Conservation (phyloP, 2,113 vertebrate genomes). For the Dissostichus mawsoni region DNA sequence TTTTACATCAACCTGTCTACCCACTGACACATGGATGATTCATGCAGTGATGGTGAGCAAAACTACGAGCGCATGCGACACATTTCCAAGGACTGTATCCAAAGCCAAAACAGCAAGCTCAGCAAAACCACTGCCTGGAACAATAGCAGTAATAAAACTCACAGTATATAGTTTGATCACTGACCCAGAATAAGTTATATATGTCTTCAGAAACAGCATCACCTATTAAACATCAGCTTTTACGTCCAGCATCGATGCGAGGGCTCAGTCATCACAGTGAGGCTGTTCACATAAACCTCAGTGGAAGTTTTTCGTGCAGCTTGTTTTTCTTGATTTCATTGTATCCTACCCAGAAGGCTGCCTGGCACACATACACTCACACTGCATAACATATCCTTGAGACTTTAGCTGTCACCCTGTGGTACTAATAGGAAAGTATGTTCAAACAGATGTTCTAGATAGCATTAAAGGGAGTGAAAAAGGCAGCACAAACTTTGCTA, state of each 20-base stretch:
- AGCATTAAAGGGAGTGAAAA: slow-evolving; percentile 16
- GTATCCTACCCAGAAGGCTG: slow-evolving; percentile 36
- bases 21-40: slow-evolving; percentile 17
- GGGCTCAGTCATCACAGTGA: not conserved
- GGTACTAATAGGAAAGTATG: slow-evolving; percentile 47
- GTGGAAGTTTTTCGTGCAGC: slow-evolving; percentile 3
- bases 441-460: slow-evolving; percentile 65
- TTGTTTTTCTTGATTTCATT: slow-evolving; percentile 50
- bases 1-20: slow-evolving; percentile 11
- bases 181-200: slow-evolving; percentile 21
- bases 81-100: slow-evolving; percentile 19
- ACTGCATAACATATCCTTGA: slow-evolving; percentile 28
- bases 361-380: slow-evolving; percentile 1
- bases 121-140: slow-evolving; percentile 38
- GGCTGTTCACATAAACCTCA: slow-evolving; percentile 22
- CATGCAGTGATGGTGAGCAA: not conserved
- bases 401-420: slow-evolving; percentile 43
- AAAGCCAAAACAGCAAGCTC: slow-evolving; percentile 22
- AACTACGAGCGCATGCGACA: slow-evolving; percentile 2
- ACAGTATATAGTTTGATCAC: slow-evolving; percentile 38
- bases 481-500: slow-evolving; percentile 17
- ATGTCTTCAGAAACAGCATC: slow-evolving; percentile 35
- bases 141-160: slow-evolving; percentile 47
- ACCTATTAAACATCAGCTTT: slow-evolving; percentile 24
- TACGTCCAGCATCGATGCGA: not conserved